Percentiles rank a stretch among this genome's conserved stretches.
phyloP scores from a whole-genome alignment of 2,797 vertebrate genomes.

The Amblyraja radiata region DNA sequence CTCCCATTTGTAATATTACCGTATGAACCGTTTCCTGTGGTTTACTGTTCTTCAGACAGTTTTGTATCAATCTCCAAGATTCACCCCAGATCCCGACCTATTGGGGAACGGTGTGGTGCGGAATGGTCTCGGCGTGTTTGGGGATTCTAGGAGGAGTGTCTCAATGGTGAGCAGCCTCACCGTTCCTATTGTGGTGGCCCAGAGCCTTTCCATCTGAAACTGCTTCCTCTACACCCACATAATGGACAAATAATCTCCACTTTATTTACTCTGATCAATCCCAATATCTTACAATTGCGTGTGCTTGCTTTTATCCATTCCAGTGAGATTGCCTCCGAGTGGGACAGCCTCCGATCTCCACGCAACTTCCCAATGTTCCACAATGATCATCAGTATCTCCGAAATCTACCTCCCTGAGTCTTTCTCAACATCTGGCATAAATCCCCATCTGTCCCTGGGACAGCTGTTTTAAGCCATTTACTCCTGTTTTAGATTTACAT shows the following conservation, averaged over 20 bases:
- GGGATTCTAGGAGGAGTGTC: too few relatives aligned
- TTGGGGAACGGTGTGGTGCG: not conserved
- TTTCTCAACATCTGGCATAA: too few relatives aligned
- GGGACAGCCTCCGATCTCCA: not conserved
- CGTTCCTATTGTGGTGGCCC: not conserved
- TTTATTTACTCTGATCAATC: not conserved
- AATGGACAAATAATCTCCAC: not conserved
- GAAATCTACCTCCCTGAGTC: too few relatives aligned
- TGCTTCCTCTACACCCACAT: not conserved
- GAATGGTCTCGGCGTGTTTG: not conserved
- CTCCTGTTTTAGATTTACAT: not conserved
- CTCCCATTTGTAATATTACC: not conserved
- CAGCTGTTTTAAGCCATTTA: not conserved
- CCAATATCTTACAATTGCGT: not conserved
- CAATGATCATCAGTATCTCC: too few relatives aligned
- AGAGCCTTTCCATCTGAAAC: not conserved
- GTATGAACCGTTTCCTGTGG: not conserved
- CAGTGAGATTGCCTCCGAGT: not conserved
- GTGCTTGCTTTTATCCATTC: not conserved
- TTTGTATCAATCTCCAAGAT: not conserved
- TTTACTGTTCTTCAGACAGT: not conserved
- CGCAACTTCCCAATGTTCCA: too few relatives aligned
- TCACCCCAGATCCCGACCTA: not conserved
- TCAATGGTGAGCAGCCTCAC: not conserved
- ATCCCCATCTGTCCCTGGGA: too few relatives aligned